These are phyloP conservation scores for Leuciscus waleckii DNA, from an alignment of 2,797 vertebrate species.

Conservation along the genomic window DNA sequence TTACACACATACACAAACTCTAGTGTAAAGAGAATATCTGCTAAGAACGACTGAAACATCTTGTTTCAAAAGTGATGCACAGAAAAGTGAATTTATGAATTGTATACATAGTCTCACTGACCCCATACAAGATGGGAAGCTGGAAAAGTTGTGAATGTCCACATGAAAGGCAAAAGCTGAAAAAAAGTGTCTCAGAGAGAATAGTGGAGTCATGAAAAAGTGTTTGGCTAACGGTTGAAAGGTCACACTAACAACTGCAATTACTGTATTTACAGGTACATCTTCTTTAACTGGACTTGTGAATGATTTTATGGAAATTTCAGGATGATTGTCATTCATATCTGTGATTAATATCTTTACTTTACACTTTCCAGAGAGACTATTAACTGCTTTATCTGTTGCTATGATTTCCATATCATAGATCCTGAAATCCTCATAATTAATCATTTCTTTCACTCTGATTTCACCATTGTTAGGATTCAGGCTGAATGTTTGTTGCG, in stretches of 20 bases:
- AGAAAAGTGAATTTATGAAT: not conserved
- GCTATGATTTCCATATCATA: slow-evolving; percentile 82
- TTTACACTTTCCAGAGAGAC: slow-evolving; percentile 74
- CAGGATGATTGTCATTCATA: slow-evolving; percentile 76
- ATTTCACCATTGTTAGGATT: slow-evolving; percentile 79
- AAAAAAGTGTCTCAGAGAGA: not conserved
- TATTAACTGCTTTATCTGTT: slow-evolving; percentile 73
- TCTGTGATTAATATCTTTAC: slow-evolving; percentile 72
- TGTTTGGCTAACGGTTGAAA: not conserved
- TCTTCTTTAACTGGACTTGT: slow-evolving; percentile 71
- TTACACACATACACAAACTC: not conserved
- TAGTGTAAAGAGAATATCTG: not conserved
- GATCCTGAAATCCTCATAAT: slow-evolving; percentile 81
- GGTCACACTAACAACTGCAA: slow-evolving; percentile 74
- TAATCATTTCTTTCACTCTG: slow-evolving; percentile 78
- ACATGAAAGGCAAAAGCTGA: not conserved
- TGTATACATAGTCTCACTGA: not conserved
- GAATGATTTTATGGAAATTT: slow-evolving; percentile 71
- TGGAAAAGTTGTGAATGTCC: not conserved
- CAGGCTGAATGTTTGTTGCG: slow-evolving; percentile 71
- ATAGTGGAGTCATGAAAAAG: not conserved
- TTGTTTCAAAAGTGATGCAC: not conserved
- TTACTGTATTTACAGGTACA: slow-evolving; percentile 65
- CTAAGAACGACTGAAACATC: not conserved
- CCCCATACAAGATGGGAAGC: not conserved